phyloP scores from a whole-genome alignment of 2,797 vertebrate genomes.

The Coracias cyanogaster region DNA sequence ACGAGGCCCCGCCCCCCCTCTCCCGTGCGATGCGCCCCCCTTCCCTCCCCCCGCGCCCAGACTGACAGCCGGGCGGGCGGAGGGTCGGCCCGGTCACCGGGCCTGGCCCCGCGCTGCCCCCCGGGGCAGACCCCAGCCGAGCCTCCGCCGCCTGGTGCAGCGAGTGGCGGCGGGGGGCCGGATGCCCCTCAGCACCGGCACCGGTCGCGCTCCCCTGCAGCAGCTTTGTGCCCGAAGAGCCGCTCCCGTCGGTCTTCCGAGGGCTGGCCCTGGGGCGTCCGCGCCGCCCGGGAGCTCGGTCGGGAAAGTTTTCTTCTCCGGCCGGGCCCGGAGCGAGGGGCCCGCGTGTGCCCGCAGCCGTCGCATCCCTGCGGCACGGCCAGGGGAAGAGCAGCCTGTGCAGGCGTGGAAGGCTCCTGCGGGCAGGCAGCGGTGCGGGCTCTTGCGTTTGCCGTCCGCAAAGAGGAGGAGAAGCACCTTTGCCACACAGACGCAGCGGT shows the following conservation, averaged over 20 bases:
- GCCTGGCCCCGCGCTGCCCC: background rate
- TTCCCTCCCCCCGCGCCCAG: constrained; percentile 13
- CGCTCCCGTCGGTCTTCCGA: background rate
- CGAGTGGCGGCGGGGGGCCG: background rate
- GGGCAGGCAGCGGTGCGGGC: background rate
- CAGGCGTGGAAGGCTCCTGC: background rate
- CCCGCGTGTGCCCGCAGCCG: background rate
- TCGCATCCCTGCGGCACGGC: background rate
- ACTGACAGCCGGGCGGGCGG: constrained; percentile 45
- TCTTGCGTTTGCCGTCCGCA: background rate
- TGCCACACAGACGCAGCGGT: background rate
- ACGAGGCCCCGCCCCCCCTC: too few species aligned
- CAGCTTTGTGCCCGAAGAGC: background rate
- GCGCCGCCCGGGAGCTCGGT: background rate
- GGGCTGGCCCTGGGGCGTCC: background rate
- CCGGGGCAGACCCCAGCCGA: background rate
- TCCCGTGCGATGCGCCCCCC: background rate
- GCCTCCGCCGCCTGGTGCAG: background rate
- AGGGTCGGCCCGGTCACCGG: background rate
- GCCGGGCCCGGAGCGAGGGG: background rate
- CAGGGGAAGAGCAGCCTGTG: background rate
- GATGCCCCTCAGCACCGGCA: background rate
- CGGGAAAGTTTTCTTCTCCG: background rate
- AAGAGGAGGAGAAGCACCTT: background rate
- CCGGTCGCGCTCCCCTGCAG: background rate